These are phyloP conservation scores for Corythaeola cristata DNA, from an alignment of 2,113 vertebrate genomes.

Conservation along the genomic window DNA sequence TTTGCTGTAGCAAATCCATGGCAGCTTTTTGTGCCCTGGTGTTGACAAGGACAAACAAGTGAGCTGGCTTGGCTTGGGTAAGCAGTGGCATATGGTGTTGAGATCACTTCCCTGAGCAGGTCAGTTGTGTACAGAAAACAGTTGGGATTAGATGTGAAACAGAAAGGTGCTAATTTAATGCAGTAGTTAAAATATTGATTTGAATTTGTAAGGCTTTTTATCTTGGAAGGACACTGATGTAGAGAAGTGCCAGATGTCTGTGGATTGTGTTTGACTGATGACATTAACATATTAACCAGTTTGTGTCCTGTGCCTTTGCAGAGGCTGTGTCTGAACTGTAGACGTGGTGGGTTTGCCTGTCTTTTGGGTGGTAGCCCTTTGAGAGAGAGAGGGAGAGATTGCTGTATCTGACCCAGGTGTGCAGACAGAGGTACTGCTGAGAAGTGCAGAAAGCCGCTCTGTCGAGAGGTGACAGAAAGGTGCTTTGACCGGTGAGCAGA, in stretches of 20 bases:
- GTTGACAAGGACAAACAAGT: neutral
- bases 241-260: slow-evolving; percentile 34
- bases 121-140: slow-evolving; percentile 25
- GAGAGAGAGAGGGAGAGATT: neutral
- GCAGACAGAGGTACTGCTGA: neutral
- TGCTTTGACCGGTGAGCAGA: neutral
- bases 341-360: neutral
- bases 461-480: neutral
- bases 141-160: slow-evolving; percentile 29
- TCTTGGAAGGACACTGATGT: neutral
- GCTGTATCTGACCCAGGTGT: neutral
- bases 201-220: slow-evolving; percentile 40
- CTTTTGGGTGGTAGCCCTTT: neutral
- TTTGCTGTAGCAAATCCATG: neutral
- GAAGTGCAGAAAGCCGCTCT: neutral
- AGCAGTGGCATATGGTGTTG: slow-evolving; percentile 41
- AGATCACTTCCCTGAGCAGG: slow-evolving; percentile 1
- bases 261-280: neutral
- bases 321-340: neutral
- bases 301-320: neutral
- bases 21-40: neutral
- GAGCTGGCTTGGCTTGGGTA: slow-evolving; percentile 5
- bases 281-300: neutral
- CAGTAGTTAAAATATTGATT: slow-evolving; percentile 38
- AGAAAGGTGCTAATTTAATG: slow-evolving; percentile 52